Conservation (phyloP, 2,113 vertebrate genomes). For the Periophthalmus modestus region DNA sequence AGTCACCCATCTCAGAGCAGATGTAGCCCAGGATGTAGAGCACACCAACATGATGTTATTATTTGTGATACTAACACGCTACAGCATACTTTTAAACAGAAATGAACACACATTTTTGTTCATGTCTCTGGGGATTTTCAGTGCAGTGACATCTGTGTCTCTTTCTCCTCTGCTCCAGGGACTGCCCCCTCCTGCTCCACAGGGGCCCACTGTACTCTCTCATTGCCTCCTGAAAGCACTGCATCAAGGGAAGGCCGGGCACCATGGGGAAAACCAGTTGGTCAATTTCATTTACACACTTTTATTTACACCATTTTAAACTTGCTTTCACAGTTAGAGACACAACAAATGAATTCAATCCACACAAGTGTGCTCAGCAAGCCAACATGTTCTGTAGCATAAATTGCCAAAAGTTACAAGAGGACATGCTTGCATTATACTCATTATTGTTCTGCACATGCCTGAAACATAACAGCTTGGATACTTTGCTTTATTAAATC, state of each 20-base stretch:
- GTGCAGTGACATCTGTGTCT: conserved; percentile 77
- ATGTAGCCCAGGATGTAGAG: conserved; percentile 59
- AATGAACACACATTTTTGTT: conserved; percentile 48
- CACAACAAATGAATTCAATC: not conserved
- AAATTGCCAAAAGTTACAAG: too few species aligned
- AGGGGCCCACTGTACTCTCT: conserved; percentile 12
- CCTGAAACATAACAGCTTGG: not conserved
- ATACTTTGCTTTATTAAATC: not conserved
- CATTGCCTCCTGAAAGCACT: conserved; percentile 11
- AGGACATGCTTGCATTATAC: not conserved
- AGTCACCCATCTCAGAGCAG: conserved; percentile 59
- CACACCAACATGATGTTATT: conserved; percentile 39
- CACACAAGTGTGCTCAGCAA: not conserved
- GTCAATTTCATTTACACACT: not conserved
- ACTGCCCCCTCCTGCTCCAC: conserved; percentile 21
- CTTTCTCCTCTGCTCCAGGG: conserved; percentile 64
- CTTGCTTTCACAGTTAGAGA: not conserved
- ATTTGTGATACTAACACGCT: conserved; percentile 40
- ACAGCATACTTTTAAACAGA: conserved; percentile 9
- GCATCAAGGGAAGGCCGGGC: not conserved
- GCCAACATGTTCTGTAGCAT: too few species aligned
- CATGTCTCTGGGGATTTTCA: conserved; percentile 62
- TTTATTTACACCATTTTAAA: not conserved
- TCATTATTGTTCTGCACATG: not conserved
- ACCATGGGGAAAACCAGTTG: not conserved